phyloP scores from a whole-genome alignment of 1,140 invertebrate species.

The Drosophila nebulosa region DNA sequence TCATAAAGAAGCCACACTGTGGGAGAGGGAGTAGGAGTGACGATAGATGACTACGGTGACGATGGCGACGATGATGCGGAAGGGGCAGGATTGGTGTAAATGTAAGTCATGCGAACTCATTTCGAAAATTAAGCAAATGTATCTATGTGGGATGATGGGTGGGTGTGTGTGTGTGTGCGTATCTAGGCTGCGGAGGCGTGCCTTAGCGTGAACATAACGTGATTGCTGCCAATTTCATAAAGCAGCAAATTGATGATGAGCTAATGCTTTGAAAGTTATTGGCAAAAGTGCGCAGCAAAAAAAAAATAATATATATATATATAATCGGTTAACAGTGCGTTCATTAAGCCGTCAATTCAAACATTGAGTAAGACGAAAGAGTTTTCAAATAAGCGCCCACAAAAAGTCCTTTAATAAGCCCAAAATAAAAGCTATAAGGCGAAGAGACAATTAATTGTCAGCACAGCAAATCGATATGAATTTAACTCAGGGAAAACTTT shows the following conservation, averaged over 20 bases:
- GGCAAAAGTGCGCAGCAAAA: slow-evolving; percentile 11
- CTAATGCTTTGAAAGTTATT: slow-evolving; percentile 60
- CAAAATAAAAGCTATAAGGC: no score
- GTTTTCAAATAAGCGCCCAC: neutral
- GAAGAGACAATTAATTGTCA: no score
- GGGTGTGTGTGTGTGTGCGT: slow-evolving; percentile 5
- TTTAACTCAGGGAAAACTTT: no score
- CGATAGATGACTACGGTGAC: neutral
- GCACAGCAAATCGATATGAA: no score
- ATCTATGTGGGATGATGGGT: slow-evolving; percentile 19
- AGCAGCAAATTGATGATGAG: slow-evolving; percentile 64
- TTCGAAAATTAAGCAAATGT: slow-evolving; percentile 62
- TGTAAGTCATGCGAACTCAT: slow-evolving; percentile 60
- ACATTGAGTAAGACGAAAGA: neutral
- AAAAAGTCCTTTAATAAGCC: no score
- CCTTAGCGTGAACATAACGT: slow-evolving; percentile 51
- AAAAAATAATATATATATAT: slow-evolving; percentile 17
- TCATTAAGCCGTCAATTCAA: slow-evolving; percentile 20
- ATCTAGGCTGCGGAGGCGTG: slow-evolving; percentile 46
- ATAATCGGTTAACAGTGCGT: slow-evolving; percentile 42
- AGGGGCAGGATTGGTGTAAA: neutral
- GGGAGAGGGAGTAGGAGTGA: slow-evolving; percentile 28
- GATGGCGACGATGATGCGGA: neutral
- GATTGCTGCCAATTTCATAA: slow-evolving; percentile 63
- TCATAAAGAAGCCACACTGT: slow-evolving; percentile 40